Conservation (phyloP, 2,113 vertebrate species). For the Albula goreensis region DNA sequence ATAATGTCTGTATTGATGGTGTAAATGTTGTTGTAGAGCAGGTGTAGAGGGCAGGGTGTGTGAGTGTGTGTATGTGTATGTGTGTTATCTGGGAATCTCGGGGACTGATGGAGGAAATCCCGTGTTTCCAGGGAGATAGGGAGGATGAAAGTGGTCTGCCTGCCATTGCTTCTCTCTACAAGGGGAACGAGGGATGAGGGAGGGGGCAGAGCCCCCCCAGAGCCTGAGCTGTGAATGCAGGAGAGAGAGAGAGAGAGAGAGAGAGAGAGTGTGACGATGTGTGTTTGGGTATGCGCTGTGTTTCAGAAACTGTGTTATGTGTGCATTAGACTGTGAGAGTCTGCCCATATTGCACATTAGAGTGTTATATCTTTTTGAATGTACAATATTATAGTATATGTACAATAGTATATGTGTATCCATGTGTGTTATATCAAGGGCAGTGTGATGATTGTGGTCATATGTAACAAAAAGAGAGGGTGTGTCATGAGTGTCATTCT, state of each 20-base stretch:
- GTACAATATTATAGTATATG: too few relatives aligned
- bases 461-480: too few relatives aligned
- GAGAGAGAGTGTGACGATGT: conserved; percentile 3
- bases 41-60: not conserved
- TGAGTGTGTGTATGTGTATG: not conserved
- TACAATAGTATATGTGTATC: too few relatives aligned
- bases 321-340: not conserved
- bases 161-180: conserved; percentile 21
- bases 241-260: not conserved
- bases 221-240: not conserved
- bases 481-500: too few relatives aligned
- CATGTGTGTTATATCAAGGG: too few relatives aligned
- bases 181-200: not conserved
- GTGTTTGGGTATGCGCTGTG: not conserved
- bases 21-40: not conserved
- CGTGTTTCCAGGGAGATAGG: conserved; percentile 32
- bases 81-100: conserved; percentile 36
- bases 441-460: too few relatives aligned
- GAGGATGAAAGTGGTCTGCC: conserved; percentile 28
- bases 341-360: too few relatives aligned
- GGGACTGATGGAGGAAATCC: conserved; percentile 28
- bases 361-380: too few relatives aligned
- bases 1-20: not conserved
- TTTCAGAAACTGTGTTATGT: conserved; percentile 3
- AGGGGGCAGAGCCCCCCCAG: not conserved